Conservation (phyloP, 2,888 invertebrate genomes). For the Rotaria magnacalcarata region DNA sequence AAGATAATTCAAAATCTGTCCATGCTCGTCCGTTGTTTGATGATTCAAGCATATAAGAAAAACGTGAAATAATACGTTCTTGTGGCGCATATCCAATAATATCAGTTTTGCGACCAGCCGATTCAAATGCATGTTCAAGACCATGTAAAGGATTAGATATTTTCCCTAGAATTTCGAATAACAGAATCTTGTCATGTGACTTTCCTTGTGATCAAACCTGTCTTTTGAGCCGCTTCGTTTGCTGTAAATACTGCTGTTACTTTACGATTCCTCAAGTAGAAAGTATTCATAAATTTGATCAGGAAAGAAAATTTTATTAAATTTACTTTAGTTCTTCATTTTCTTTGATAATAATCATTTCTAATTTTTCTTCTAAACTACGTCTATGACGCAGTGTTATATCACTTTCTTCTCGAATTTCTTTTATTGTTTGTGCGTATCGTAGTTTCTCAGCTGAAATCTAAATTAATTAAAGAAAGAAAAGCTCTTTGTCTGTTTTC, state of each 20-base stretch:
- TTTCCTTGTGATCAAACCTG: not conserved
- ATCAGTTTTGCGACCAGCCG: constrained; percentile 41
- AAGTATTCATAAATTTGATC: not conserved
- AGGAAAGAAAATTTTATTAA: not conserved
- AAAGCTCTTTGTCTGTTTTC: not conserved
- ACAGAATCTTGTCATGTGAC: not conserved
- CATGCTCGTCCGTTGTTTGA: constrained; percentile 36
- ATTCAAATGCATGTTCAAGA: constrained; percentile 43
- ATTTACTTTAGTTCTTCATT: not conserved
- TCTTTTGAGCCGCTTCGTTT: not conserved
- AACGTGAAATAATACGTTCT: constrained; percentile 42
- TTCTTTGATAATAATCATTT: constrained; percentile 30
- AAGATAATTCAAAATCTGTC: constrained; percentile 39
- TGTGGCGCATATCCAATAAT: constrained; percentile 39
- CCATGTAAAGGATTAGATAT: constrained; percentile 31
- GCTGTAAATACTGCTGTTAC: not conserved
- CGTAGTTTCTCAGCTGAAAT: constrained; percentile 36
- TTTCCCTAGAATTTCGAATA: not conserved
- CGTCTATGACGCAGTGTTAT: constrained; percentile 41
- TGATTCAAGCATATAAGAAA: constrained; percentile 38
- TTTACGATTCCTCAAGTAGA: not conserved
- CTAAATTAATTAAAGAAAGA: not conserved
- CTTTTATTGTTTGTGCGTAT: constrained; percentile 37
- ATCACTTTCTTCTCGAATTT: constrained; percentile 38
- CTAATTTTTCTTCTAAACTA: constrained; percentile 44